A percentile compares a stretch with the other conserved stretches of the same genome.
Conservation (phyloP, 2,797 vertebrate genomes). For the Gila robusta region DNA sequence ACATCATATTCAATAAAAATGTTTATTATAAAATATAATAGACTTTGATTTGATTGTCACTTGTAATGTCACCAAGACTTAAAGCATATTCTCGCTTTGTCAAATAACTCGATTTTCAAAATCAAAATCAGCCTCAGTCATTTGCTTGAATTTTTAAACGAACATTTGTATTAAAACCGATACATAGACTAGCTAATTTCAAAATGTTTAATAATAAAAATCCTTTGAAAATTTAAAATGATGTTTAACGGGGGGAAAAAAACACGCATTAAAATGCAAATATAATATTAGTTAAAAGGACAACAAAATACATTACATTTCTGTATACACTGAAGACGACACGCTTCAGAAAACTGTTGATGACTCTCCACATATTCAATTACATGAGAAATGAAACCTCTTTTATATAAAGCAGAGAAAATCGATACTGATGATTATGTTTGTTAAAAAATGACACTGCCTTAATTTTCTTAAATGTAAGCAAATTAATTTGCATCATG, state of each 20-base stretch:
- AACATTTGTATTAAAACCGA: too few species aligned
- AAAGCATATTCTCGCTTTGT: neutral
- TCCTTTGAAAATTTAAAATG: neutral
- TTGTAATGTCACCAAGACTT: neutral
- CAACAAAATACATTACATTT: neutral
- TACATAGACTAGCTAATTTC: neutral
- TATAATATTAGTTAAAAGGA: neutral
- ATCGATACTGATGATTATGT: neutral
- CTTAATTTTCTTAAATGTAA: neutral
- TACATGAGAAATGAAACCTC: neutral
- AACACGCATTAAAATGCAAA: neutral
- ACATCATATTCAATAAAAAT: neutral
- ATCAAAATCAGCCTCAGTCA: neutral
- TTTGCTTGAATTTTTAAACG: neutral
- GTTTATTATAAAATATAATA: neutral
- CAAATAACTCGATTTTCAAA: conserved; percentile 10
- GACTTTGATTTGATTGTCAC: neutral
- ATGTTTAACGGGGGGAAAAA: neutral
- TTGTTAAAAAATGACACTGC: neutral
- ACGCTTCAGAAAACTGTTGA: conserved; percentile 1
- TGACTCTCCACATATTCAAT: neutral
- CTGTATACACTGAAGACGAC: neutral
- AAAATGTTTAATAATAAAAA: neutral
- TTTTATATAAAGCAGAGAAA: neutral
- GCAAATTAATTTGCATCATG: neutral